Evolutionary conservation across 2,797 vertebrate genomes (phyloP).

Genomic region (Oryzias sinensis): DNA sequence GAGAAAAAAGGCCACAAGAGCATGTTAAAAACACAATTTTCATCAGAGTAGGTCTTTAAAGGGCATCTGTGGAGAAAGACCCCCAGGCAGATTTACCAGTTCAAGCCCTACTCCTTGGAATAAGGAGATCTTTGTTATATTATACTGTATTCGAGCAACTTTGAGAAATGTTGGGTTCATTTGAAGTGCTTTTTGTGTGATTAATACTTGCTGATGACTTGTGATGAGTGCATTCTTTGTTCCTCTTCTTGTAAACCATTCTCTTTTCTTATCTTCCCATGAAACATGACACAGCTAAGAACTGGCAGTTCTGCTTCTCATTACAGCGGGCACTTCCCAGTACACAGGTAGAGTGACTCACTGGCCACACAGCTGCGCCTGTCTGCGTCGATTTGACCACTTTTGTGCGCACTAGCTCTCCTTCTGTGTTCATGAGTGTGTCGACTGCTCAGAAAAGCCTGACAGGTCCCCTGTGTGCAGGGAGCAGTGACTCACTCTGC

Average conservation of each 20-base stretch:
- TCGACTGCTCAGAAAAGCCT: slow-evolving; percentile 40
- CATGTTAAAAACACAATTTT: too few species aligned
- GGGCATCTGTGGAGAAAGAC: too few species aligned
- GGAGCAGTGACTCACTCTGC: slow-evolving; percentile 53
- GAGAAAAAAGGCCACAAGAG: too few species aligned
- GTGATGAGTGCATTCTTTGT: neutral
- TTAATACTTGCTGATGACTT: neutral
- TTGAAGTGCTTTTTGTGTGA: too few species aligned
- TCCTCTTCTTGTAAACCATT: slow-evolving; percentile 22
- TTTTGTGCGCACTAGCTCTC: slow-evolving; percentile 8
- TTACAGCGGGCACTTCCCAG: slow-evolving; percentile 20
- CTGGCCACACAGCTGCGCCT: slow-evolving; percentile 8
- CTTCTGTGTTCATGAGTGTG: slow-evolving; percentile 19
- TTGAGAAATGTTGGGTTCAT: neutral
- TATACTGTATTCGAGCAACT: too few species aligned
- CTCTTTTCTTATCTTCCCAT: slow-evolving; percentile 25
- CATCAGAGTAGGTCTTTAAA: too few species aligned
- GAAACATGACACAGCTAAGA: slow-evolving; percentile 32
- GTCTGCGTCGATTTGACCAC: slow-evolving; percentile 39
- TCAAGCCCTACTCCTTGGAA: too few species aligned
- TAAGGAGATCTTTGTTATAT: too few species aligned
- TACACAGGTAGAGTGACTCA: slow-evolving; percentile 53
- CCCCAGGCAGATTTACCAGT: too few species aligned
- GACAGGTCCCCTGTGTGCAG: slow-evolving; percentile 27
- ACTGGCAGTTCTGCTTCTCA: slow-evolving; percentile 53